A percentile compares a stretch with the other conserved stretches of the same genome.
These are phyloP conservation scores for Plectrocnemia conspersa DNA, from an alignment of 1,140 invertebrate species.

Conservation along the genomic window DNA sequence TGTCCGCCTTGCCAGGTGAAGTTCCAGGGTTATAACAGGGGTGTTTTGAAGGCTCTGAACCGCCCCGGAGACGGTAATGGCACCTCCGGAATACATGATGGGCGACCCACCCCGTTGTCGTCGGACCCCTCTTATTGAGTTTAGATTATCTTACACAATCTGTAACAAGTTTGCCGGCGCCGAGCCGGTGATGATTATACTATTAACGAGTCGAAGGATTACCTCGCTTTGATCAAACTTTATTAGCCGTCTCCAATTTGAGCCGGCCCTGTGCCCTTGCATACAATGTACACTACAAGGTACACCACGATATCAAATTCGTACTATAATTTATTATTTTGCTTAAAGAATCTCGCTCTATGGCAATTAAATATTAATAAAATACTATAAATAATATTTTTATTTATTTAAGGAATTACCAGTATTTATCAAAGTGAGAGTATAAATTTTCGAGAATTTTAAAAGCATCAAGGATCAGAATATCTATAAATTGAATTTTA, in stretches of 20 bases:
- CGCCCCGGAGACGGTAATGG: constrained; percentile 4
- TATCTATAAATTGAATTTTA: too few relatives aligned
- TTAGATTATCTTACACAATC: constrained; percentile 34
- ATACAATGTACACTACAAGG: too few relatives aligned
- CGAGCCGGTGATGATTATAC: constrained; percentile 26
- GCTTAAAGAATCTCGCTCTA: too few relatives aligned
- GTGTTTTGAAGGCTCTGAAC: neutral
- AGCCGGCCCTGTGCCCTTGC: too few relatives aligned
- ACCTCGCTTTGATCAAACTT: constrained; percentile 27
- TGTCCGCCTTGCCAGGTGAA: constrained; percentile 14
- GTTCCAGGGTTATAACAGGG: neutral
- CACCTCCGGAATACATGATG: constrained; percentile 17
- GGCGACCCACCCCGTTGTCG: neutral
- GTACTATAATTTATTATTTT: too few relatives aligned
- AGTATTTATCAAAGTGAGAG: too few relatives aligned
- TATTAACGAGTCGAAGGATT: constrained; percentile 25
- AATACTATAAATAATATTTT: too few relatives aligned
- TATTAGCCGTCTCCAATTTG: constrained; percentile 21
- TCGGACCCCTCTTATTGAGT: constrained; percentile 27
- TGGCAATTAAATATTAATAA: too few relatives aligned
- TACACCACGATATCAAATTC: too few relatives aligned
- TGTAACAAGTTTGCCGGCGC: constrained; percentile 28
- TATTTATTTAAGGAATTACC: too few relatives aligned
- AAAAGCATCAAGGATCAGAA: too few relatives aligned
- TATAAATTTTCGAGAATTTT: too few relatives aligned